Base-by-base conservation (phyloP, 2,888 invertebrate species). In the Imbricaverruca yamaguchii region DNA sequence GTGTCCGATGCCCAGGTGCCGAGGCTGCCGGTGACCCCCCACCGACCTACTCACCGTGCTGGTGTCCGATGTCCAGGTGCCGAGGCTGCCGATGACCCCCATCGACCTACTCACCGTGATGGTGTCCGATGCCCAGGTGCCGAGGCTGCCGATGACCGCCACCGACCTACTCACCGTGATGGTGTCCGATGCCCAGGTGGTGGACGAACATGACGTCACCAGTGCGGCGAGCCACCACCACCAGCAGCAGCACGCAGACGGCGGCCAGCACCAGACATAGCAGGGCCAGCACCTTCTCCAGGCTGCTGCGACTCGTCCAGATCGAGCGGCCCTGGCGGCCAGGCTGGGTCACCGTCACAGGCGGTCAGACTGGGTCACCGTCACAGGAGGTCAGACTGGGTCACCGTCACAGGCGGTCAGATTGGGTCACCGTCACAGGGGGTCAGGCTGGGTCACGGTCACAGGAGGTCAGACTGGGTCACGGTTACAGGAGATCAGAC, bases 251-350 rank as follows among this genome's bases (percentile, higher is more conserved):
- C 53, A 83, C 81, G 65, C 80, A 69, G 10, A 84, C 82, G 61
- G 82, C 81, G 61, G 83, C 12, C 53, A 83, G 39, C 78, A 83
- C 74, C 57, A 83, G 63, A 80, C 82, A 82, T 6, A 82, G 82
- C 39, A 83, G 82, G 80, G 83, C 25, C 80, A 84, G 82, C 39
- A 82, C 82, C 80, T 83, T 83, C 81, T 84, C 84, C 77, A 84
- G 80, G 0, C 80, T 81, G 10, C 83, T 83, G 21, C 84, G 80
- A 13, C 83, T 82, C 55, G 82, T 78, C 84, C 84, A 84, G 81
- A 82, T 83, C 61, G 82, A 82, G 11, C 82, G 82, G 18, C 84
- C 84, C 84, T 84, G 81, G 1, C 11, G 59, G 21, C 13, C 21
- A 59, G 80, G 13, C 18, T 18, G 61, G 18, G 18, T 61, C 61